Evolutionary conservation across 1,140 invertebrate species (phyloP).

Genomic region (Tribolium madens): DNA sequence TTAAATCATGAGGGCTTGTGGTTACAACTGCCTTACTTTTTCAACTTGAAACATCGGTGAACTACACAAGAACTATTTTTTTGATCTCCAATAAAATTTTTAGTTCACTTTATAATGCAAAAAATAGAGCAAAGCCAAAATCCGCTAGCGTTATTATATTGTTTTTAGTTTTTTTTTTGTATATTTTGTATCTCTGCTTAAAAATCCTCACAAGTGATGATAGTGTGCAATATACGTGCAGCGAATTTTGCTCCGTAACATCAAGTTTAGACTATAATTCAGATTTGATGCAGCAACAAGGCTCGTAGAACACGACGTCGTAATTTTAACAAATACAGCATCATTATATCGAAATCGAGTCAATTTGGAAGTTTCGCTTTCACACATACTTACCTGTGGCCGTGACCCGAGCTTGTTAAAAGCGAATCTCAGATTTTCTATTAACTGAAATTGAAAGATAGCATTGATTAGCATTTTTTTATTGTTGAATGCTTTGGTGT

Average conservation of each 20-base stretch:
- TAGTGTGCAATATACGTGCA: background rate
- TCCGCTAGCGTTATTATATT: too few species aligned
- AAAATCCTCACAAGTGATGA: background rate
- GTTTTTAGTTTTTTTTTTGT: too few species aligned
- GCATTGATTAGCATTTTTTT: conserved; percentile 12
- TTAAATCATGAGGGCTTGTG: background rate
- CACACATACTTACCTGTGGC: conserved; percentile 10
- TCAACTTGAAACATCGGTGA: background rate
- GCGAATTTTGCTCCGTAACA: background rate
- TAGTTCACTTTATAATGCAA: too few species aligned
- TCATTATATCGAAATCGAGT: conserved; percentile 2
- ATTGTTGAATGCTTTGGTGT: conserved; percentile 1
- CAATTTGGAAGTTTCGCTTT: conserved; percentile 5
- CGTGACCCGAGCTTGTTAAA: conserved; percentile 8
- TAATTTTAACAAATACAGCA: background rate
- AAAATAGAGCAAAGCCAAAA: too few species aligned
- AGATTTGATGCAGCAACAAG: background rate
- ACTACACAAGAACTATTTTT: background rate
- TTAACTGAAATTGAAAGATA: conserved; percentile 18
- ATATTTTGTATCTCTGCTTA: too few species aligned
- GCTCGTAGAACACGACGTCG: background rate
- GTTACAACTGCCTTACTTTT: background rate
- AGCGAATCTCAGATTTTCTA: background rate
- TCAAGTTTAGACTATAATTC: background rate
- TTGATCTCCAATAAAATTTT: too few species aligned